Evolutionary conservation across 2,797 vertebrate species (phyloP).

Genomic region (Sebastes vulpes): DNA sequence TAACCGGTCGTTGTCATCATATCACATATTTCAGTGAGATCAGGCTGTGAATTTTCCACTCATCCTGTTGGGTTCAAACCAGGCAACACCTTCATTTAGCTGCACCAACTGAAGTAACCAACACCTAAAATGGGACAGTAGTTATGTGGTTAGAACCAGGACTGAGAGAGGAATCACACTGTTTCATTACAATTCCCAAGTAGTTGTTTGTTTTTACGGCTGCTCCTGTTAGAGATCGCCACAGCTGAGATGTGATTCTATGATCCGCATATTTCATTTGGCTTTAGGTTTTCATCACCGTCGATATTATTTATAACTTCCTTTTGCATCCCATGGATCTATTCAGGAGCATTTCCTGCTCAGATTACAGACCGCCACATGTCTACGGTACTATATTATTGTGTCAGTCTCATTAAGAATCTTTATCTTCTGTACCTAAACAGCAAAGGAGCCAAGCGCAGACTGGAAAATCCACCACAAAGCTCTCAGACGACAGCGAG

Average conservation of each 20-base stretch:
- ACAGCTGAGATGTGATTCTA: no score
- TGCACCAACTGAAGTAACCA: background rate
- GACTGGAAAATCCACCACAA: slow-evolving; percentile 72
- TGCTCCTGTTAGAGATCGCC: no score
- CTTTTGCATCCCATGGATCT: slow-evolving; percentile 6
- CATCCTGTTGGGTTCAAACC: background rate
- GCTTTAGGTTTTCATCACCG: no score
- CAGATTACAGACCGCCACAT: slow-evolving; percentile 15
- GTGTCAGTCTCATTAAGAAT: slow-evolving; percentile 54
- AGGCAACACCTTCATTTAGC: background rate
- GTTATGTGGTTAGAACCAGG: background rate
- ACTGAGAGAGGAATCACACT: background rate
- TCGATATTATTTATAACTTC: background rate
- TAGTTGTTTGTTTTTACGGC: background rate
- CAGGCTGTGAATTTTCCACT: background rate
- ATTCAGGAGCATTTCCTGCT: slow-evolving; percentile 6
- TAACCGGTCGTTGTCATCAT: background rate
- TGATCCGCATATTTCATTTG: no score
- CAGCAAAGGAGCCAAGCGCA: slow-evolving; percentile 79
- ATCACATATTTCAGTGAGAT: background rate
- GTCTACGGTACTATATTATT: slow-evolving; percentile 22
- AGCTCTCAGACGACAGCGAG: slow-evolving; percentile 71
- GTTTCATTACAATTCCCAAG: background rate
- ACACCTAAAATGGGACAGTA: background rate
- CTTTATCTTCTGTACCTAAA: slow-evolving; percentile 58